Evolutionary conservation across 1,140 invertebrate species (phyloP).

Genomic region (Trigoniulus corallinus): DNA sequence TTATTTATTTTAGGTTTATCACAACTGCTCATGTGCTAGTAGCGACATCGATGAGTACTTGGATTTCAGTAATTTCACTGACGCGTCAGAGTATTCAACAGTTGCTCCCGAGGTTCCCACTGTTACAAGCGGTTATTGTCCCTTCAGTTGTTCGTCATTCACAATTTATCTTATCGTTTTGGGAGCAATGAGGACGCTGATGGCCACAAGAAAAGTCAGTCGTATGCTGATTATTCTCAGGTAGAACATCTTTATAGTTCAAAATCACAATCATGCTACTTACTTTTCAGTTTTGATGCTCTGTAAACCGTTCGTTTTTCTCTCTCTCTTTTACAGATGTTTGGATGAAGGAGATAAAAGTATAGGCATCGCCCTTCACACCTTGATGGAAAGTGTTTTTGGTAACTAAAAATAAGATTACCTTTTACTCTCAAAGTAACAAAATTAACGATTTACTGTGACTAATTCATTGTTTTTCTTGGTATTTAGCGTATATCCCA

Average conservation of each 20-base stretch:
- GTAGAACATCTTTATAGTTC: conserved; percentile 14
- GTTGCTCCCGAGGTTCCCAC: too few relatives aligned
- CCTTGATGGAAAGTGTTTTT: neutral
- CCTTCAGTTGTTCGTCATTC: conserved; percentile 13
- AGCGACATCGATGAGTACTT: neutral
- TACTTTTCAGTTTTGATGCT: neutral
- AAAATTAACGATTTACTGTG: too few relatives aligned
- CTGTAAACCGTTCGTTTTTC: neutral
- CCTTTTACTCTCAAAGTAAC: too few relatives aligned
- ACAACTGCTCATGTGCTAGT: neutral
- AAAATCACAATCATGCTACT: too few relatives aligned
- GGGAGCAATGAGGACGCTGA: conserved; percentile 17
- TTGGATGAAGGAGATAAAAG: neutral
- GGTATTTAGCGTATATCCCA: conserved; percentile 2
- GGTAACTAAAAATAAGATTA: neutral
- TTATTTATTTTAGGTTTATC: neutral
- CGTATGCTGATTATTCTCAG: conserved; percentile 20
- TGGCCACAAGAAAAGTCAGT: conserved; percentile 19
- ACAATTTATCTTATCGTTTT: conserved; percentile 17
- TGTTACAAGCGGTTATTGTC: neutral
- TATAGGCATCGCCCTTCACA: neutral
- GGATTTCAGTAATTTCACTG: too few relatives aligned
- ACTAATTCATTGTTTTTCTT: neutral
- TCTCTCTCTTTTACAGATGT: neutral
- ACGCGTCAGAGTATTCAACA: too few relatives aligned